Conservation (phyloP, 2,888 invertebrate species). For the Eledona agricola region DNA sequence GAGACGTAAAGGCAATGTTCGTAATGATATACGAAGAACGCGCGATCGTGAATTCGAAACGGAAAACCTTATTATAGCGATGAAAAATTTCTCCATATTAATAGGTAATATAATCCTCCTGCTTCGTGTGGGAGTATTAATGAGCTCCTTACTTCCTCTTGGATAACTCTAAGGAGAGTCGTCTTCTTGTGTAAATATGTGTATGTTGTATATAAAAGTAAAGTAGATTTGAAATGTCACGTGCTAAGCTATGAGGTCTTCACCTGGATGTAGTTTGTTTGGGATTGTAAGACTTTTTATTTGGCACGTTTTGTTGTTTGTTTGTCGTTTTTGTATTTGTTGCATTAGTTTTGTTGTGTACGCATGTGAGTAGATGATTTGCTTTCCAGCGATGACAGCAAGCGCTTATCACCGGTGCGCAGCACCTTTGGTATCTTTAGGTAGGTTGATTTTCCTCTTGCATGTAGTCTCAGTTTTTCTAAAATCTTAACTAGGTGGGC, state of each 20-base stretch:
- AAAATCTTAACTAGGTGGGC: too few relatives aligned
- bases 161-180: constrained; percentile 13
- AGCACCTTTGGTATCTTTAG: constrained; percentile 77
- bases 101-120: constrained; percentile 18
- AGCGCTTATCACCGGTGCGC: constrained; percentile 75
- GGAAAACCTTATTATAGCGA: constrained; percentile 11
- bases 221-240: too few relatives aligned
- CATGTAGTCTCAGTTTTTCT: too few relatives aligned
- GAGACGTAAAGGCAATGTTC: too few relatives aligned
- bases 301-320: constrained; percentile 1
- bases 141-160: constrained; percentile 9
- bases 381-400: constrained; percentile 72
- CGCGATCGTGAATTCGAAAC: constrained; percentile 9
- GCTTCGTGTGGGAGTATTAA: constrained; percentile 13
- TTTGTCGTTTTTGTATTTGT: constrained; percentile 16
- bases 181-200: too few relatives aligned
- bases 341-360: constrained; percentile 23
- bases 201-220: too few relatives aligned
- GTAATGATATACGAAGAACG: constrained; percentile 12
- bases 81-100: constrained; percentile 18
- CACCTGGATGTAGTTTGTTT: too few relatives aligned
- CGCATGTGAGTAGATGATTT: constrained; percentile 37
- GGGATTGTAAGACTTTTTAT: too few relatives aligned
- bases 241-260: too few relatives aligned
- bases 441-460: constrained; percentile 66